A percentile compares a stretch with the other conserved stretches of the same genome.
These are phyloP conservation scores for Orchestia grillus DNA, from an alignment of 1,140 invertebrate species.

Conservation along the genomic window DNA sequence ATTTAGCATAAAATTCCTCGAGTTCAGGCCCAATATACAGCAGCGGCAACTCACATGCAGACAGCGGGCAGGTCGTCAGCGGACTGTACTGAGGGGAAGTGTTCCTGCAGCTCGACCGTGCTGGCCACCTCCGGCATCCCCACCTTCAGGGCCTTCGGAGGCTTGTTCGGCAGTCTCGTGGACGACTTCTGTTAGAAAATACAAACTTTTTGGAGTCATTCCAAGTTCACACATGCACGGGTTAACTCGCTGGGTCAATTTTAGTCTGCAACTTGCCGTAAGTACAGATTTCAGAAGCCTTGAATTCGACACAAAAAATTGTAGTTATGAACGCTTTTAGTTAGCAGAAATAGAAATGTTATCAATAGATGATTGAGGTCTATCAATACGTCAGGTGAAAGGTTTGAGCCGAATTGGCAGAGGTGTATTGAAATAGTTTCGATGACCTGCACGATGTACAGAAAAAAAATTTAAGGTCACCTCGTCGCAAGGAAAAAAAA, in stretches of 20 bases:
- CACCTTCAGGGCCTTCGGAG: background rate
- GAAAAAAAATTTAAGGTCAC: too few relatives aligned
- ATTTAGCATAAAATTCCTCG: background rate
- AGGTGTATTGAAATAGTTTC: too few relatives aligned
- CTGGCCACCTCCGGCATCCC: constrained; percentile 19
- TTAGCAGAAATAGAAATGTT: too few relatives aligned
- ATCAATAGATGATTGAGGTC: too few relatives aligned
- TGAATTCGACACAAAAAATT: too few relatives aligned
- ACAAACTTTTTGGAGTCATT: background rate
- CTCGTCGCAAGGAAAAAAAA: too few relatives aligned
- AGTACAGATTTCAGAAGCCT: too few relatives aligned
- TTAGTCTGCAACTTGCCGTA: too few relatives aligned
- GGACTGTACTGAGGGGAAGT: background rate
- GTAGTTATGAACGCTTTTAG: too few relatives aligned
- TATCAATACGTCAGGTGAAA: too few relatives aligned
- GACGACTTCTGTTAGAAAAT: constrained; percentile 4
- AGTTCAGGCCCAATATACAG: background rate
- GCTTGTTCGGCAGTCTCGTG: background rate
- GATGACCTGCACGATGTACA: too few relatives aligned
- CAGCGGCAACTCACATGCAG: background rate
- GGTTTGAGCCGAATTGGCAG: too few relatives aligned
- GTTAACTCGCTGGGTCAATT: background rate
- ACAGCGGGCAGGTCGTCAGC: constrained; percentile 16
- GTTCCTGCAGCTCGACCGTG: constrained; percentile 31
- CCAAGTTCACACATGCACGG: background rate